These are phyloP conservation scores for Ethmia dodecea DNA, from an alignment of 2,888 invertebrate genomes.

Conservation along the genomic window DNA sequence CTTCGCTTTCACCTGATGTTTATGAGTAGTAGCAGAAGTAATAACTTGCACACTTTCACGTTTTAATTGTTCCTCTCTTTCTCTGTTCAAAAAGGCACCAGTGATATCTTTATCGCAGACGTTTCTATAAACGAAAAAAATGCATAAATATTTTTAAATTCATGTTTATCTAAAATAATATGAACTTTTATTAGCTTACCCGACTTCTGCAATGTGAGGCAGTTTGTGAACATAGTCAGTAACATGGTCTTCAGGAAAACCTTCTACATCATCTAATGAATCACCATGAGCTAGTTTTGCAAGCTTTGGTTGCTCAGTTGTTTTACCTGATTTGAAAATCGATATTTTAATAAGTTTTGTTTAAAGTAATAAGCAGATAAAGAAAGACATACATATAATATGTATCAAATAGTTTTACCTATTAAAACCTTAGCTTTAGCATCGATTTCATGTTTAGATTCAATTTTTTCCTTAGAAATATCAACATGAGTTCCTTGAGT, in stretches of 20 bases:
- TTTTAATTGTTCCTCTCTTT: conserved; percentile 57
- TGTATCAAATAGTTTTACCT: conserved; percentile 22
- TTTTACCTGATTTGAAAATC: conserved; percentile 4
- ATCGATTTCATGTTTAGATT: conserved; percentile 43
- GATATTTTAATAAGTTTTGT: background rate
- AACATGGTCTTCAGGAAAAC: conserved; percentile 69
- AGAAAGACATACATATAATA: background rate
- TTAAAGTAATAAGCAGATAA: too few relatives aligned
- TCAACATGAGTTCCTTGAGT: conserved; percentile 65
- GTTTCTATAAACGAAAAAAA: conserved; percentile 30
- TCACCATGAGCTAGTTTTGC: conserved; percentile 64
- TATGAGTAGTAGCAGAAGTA: conserved; percentile 12
- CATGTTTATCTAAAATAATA: background rate
- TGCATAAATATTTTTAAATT: background rate
- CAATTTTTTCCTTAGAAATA: conserved; percentile 44
- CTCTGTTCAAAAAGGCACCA: conserved; percentile 49
- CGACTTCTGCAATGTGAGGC: conserved; percentile 67
- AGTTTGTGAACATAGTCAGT: conserved; percentile 63
- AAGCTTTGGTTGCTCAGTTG: conserved; percentile 39
- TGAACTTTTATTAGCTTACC: conserved; percentile 34
- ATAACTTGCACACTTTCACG: conserved; percentile 33
- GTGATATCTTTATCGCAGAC: conserved; percentile 45
- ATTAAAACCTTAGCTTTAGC: conserved; percentile 32
- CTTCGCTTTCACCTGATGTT: conserved; percentile 13
- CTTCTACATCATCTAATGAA: conserved; percentile 73